A percentile compares a stretch with the other conserved stretches of the same genome.
Evolutionary conservation across 2,888 invertebrate genomes (phyloP).

Genomic region (Alcis repandata): DNA sequence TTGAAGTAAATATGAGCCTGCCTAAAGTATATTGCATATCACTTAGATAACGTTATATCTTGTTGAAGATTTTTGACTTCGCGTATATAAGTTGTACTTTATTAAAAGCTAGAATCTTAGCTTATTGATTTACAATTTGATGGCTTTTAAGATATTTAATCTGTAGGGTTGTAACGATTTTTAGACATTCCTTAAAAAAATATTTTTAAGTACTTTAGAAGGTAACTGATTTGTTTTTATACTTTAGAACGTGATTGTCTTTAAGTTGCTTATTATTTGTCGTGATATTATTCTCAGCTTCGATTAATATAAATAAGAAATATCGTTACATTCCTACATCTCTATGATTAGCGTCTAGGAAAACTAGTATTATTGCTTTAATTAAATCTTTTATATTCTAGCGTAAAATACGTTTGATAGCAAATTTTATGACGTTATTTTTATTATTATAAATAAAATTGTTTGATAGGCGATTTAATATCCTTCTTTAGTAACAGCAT

Average conservation of each 20-base stretch:
- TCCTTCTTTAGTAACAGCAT: conserved; percentile 50
- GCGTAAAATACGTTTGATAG: conserved; percentile 70
- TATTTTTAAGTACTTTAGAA: background rate
- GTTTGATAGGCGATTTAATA: conserved; percentile 62
- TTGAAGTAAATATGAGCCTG: conserved; percentile 67
- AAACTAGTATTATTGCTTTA: conserved; percentile 61
- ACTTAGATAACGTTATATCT: conserved; percentile 73
- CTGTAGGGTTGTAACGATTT: conserved; percentile 44
- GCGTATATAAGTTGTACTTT: conserved; percentile 58
- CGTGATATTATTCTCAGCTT: background rate
- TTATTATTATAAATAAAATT: conserved; percentile 56
- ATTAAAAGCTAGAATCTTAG: conserved; percentile 60
- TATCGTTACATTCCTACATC: conserved; percentile 56
- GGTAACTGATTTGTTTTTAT: background rate
- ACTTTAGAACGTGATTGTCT: background rate
- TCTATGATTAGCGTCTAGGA: conserved; percentile 53
- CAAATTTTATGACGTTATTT: conserved; percentile 70
- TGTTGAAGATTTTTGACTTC: conserved; percentile 58
- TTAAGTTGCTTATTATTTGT: conserved; percentile 6
- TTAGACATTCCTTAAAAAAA: background rate
- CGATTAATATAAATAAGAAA: background rate
- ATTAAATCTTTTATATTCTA: conserved; percentile 64
- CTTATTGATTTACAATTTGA: conserved; percentile 42
- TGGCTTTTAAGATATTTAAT: conserved; percentile 51
- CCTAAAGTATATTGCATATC: conserved; percentile 85